A percentile compares a stretch with the other conserved stretches of the same genome.
These are phyloP conservation scores for Acropternis orthonyx DNA, from an alignment of 2,797 vertebrate genomes.

Conservation along the genomic window DNA sequence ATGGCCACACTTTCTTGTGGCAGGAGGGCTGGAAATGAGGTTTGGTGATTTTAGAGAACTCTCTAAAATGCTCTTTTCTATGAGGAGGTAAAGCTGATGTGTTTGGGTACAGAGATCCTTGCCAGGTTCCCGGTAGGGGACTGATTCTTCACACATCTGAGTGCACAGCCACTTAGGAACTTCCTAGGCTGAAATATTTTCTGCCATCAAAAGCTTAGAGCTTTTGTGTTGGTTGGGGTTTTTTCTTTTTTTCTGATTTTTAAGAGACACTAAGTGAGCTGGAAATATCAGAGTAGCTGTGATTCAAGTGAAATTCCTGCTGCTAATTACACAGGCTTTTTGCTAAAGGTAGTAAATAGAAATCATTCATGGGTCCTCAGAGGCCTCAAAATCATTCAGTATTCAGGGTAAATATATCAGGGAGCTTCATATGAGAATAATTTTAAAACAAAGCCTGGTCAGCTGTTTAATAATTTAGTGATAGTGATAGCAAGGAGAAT, in stretches of 20 bases:
- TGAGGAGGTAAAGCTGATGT: background rate
- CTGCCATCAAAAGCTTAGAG: background rate
- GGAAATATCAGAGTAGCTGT: constrained; percentile 19
- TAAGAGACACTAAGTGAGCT: constrained; percentile 15
- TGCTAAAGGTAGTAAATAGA: constrained; percentile 75
- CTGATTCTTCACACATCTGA: background rate
- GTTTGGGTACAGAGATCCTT: background rate
- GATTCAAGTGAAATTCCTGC: constrained; percentile 48
- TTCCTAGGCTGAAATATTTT: background rate
- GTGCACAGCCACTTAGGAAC: background rate
- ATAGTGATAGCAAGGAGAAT: constrained; percentile 75
- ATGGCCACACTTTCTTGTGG: background rate
- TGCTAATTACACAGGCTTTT: constrained; percentile 74
- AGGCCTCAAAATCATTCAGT: constrained; percentile 65
- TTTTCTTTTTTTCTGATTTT: background rate
- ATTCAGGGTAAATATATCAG: constrained; percentile 75
- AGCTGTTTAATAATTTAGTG: constrained; percentile 81
- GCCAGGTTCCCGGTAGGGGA: background rate
- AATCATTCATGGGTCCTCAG: constrained; percentile 68
- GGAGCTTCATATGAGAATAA: constrained; percentile 72
- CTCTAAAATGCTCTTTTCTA: background rate
- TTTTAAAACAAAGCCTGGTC: constrained; percentile 80
- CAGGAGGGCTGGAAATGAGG: constrained; percentile 34
- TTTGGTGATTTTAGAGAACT: background rate
- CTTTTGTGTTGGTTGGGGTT: background rate